A percentile compares a stretch with the other conserved stretches of the same genome.
Evolutionary conservation across 92 coral and sea anemone species (phyloP).

Genomic region (Zoanthus sansibaricus): DNA sequence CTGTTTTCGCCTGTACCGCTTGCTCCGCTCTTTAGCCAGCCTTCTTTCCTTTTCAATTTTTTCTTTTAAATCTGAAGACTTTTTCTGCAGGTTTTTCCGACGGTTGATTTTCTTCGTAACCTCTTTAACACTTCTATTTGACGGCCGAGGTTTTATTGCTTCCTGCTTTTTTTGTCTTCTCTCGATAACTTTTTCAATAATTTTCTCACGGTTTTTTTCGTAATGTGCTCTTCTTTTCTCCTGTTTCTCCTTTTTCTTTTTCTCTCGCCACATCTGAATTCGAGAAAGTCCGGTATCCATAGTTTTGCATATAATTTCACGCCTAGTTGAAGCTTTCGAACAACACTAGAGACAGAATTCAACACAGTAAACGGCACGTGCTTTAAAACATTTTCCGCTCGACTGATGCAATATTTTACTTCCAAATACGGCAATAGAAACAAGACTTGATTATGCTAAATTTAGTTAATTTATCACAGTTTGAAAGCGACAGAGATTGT

Average conservation of each 20-base stretch:
- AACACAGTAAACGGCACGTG: slow-evolving; percentile 8
- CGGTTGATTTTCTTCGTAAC: slow-evolving; percentile 4
- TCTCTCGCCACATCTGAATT: slow-evolving; percentile 20
- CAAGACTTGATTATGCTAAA: slow-evolving; percentile 13
- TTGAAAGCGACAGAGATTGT: slow-evolving; percentile 14
- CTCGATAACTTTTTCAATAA: slow-evolving; percentile 31
- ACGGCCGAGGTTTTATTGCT: slow-evolving; percentile 6
- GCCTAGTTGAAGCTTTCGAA: background rate
- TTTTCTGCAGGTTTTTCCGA: slow-evolving; percentile 10
- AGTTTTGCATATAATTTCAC: slow-evolving; percentile 28
- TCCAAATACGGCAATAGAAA: slow-evolving; percentile 24
- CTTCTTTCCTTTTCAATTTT: slow-evolving; percentile 18
- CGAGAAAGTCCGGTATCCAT: slow-evolving; percentile 21
- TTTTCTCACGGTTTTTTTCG: slow-evolving; percentile 33
- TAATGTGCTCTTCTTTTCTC: slow-evolving; percentile 11
- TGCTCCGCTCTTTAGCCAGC: slow-evolving; percentile 4
- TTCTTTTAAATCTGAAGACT: slow-evolving; percentile 23
- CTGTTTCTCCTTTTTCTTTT: slow-evolving; percentile 17
- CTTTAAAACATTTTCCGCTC: slow-evolving; percentile 6
- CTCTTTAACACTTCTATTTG: slow-evolving; percentile 24
- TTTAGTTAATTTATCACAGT: slow-evolving; percentile 2
- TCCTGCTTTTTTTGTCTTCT: slow-evolving; percentile 20
- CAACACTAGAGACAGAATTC: background rate
- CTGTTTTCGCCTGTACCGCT: slow-evolving; percentile 15
- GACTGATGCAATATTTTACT: slow-evolving; percentile 13